Base-by-base conservation (phyloP, 2,888 invertebrate genomes). In the Cactoblastis cactorum region DNA sequence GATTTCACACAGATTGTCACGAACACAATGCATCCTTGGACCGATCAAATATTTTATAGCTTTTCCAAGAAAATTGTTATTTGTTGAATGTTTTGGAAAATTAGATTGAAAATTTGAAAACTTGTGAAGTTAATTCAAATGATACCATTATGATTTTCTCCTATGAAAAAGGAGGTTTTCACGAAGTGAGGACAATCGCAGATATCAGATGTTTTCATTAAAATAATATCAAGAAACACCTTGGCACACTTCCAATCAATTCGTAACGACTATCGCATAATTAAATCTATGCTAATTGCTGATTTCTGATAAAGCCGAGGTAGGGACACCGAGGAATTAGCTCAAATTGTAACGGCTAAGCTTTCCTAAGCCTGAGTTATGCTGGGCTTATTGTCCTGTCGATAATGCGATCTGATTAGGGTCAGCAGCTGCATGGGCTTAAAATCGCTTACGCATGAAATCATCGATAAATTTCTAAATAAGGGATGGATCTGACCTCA, bases 211-310 rank as follows among this genome's bases (percentile, higher is more conserved):
- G 33, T 33, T 33, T 32, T 33, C 12, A 33, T 33, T 12, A 33
- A 33, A 6, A 33, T 12, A 12, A 12, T 33, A 12, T 12, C 22
- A 32, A 28, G 43, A 22, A 43, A 43, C 43, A 9, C 43, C 43
- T 43, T 43, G 43, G 28, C 43, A 43, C 28, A 43, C 28, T 43
- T 28, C 15, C 43, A 28, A 43, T 43, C 28, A n/a, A 43, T 43
- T 43, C 28, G 17, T 28, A 14, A 28, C 28, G 28, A 43, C 32
- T 43, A 43, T 43, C 32, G 43, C 17, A 8, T 28, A 43, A 43
- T 32, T 43, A 32, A 32, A 43, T 43, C 43, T 32, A 43, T 43
- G 43, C 17, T 43, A 43, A 43, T 43, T 43, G 43, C 28, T 28
- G 14, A 41, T 41, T 41, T 41, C 12, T 41, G 39, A 12, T 39